Conservation (phyloP, 37 sponge, comb jelly and placozoan species). For the Aplysina aerophoba region DNA sequence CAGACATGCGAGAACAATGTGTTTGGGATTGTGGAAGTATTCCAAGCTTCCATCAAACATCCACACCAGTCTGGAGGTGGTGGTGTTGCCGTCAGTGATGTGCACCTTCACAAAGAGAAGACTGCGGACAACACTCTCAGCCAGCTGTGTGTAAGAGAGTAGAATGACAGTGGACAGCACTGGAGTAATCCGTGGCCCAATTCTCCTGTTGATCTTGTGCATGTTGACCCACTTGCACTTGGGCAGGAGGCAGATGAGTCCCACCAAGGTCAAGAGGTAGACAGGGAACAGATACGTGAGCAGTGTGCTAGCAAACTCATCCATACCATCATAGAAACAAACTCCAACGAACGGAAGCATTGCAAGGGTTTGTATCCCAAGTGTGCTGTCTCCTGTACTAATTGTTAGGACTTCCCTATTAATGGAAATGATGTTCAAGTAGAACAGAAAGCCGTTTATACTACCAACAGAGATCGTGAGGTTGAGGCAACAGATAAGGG, state of each 20-base stretch:
- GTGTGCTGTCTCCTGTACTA: neutral
- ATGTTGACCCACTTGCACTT: constrained; percentile 18
- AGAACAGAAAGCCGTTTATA: constrained; percentile 47
- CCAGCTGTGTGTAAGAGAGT: constrained; percentile 23
- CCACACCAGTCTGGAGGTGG: constrained; percentile 12
- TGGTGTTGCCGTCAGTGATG: neutral
- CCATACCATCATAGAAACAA: constrained; percentile 46
- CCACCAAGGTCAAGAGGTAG: constrained; percentile 37
- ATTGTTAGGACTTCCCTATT: constrained; percentile 1
- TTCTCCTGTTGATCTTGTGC: neutral
- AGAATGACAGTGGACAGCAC: constrained; percentile 41
- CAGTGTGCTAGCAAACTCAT: constrained; percentile 32
- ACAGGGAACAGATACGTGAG: constrained; percentile 45
- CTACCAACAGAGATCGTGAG: constrained; percentile 40
- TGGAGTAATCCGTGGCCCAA: constrained; percentile 38
- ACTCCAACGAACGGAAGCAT: constrained; percentile 19
- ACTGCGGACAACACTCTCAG: neutral
- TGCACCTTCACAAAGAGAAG: neutral
- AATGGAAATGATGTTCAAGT: constrained; percentile 36
- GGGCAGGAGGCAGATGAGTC: neutral
- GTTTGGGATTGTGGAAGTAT: constrained; percentile 28
- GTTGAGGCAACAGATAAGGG: constrained; percentile 16
- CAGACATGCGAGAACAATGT: constrained; percentile 18
- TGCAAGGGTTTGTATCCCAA: constrained; percentile 19
- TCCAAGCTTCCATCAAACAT: constrained; percentile 19